These are phyloP conservation scores for Nymphalis c-album DNA, from an alignment of 2,888 invertebrate genomes.

Conservation along the genomic window DNA sequence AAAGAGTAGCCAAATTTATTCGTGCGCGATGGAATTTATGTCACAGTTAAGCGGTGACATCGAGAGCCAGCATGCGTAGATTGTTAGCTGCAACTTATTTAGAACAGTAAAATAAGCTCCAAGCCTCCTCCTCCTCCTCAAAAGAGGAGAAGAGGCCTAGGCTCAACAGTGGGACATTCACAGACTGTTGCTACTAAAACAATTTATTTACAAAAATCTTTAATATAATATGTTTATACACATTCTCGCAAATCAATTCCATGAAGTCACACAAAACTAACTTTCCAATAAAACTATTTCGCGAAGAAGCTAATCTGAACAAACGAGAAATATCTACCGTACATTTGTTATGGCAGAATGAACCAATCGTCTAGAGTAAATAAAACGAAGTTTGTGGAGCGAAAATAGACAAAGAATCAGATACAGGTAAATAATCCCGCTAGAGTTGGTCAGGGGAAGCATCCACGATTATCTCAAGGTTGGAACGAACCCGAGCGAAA, in stretches of 20 bases:
- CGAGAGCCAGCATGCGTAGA: too few relatives aligned
- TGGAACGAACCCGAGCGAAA: slow-evolving; percentile 48
- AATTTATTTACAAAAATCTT: too few relatives aligned
- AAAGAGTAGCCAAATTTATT: too few relatives aligned
- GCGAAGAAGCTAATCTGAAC: slow-evolving; percentile 63
- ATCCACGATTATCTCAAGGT: slow-evolving; percentile 59
- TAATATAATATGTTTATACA: neutral
- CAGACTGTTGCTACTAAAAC: too few relatives aligned
- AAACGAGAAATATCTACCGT: slow-evolving; percentile 70
- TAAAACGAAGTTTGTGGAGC: slow-evolving; percentile 73
- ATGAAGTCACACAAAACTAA: slow-evolving; percentile 39
- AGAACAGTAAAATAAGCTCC: too few relatives aligned
- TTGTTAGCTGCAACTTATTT: too few relatives aligned
- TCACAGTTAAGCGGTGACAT: too few relatives aligned
- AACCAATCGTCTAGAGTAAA: slow-evolving; percentile 74
- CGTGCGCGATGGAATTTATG: too few relatives aligned
- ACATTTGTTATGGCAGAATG: slow-evolving; percentile 73
- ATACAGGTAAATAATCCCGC: slow-evolving; percentile 76
- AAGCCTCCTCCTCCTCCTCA: too few relatives aligned
- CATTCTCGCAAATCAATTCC: neutral
- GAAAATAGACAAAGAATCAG: slow-evolving; percentile 77
- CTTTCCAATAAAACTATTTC: slow-evolving; percentile 50
- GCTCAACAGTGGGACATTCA: too few relatives aligned
- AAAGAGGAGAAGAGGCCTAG: too few relatives aligned
- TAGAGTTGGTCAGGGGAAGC: slow-evolving; percentile 63